phyloP scores from a whole-genome alignment of 1,140 invertebrate genomes.

The Bathynomus jamesi region DNA sequence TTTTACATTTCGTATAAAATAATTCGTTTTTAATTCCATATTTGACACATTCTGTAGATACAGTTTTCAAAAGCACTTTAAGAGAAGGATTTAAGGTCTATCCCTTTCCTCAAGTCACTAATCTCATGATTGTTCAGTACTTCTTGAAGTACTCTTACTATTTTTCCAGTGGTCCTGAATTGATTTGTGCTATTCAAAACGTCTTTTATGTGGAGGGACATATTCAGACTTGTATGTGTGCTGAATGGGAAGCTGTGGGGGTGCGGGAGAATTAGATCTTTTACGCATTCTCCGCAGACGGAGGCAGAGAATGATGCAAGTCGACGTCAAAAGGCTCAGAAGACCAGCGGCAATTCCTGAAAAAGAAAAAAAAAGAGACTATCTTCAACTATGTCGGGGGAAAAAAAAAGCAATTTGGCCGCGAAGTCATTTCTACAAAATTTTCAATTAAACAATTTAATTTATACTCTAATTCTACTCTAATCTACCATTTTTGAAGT shows the following conservation, averaged over 20 bases:
- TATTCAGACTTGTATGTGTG: slow-evolving; percentile 19
- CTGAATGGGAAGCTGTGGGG: slow-evolving; percentile 5
- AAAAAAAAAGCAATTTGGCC: background rate
- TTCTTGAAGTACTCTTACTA: no score
- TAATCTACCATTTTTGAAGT: background rate
- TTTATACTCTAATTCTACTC: background rate
- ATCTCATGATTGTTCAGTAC: no score
- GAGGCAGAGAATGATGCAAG: slow-evolving; percentile 27
- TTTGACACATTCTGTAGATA: no score
- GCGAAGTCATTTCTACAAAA: background rate
- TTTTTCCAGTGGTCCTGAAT: no score
- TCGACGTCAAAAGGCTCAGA: slow-evolving; percentile 16
- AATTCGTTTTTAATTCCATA: no score
- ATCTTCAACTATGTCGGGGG: background rate
- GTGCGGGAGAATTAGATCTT: background rate
- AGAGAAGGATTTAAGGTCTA: no score
- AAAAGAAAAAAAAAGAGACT: background rate
- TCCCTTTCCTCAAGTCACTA: no score
- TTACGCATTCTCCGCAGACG: slow-evolving; percentile 21
- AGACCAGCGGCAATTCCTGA: slow-evolving; percentile 23
- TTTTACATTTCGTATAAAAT: no score
- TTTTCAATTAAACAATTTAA: background rate
- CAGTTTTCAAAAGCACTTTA: no score
- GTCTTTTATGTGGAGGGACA: slow-evolving; percentile 24
- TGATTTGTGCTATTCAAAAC: slow-evolving; percentile 26